Percentiles rank a stretch among this genome's conserved stretches.
These are phyloP conservation scores for Drosophila orena DNA, from an alignment of 1,140 invertebrate species.

Conservation along the genomic window DNA sequence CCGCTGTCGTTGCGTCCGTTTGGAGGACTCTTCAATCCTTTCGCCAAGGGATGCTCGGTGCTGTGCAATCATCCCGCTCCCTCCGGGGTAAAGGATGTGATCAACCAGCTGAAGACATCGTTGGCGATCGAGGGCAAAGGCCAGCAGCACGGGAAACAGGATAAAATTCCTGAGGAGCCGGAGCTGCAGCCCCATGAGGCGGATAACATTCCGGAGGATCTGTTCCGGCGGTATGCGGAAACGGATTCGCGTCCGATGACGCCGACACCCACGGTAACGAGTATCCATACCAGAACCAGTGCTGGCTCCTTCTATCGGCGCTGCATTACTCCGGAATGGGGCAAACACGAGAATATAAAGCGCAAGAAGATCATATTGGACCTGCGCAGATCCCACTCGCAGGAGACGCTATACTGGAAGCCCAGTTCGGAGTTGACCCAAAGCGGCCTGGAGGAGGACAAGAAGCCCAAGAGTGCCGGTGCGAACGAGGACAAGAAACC, in stretches of 20 bases:
- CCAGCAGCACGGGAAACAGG: conserved; percentile 33
- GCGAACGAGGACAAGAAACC: conserved; percentile 75
- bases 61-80: conserved; percentile 93
- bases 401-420: conserved; percentile 84
- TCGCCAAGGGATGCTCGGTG: conserved; percentile 91
- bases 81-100: conserved; percentile 89
- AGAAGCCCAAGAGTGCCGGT: conserved; percentile 72
- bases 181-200: conserved; percentile 59
- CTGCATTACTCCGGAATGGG: conserved; percentile 86
- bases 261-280: conserved; percentile 89
- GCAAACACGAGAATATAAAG: conserved; percentile 81
- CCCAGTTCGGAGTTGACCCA: conserved; percentile 81
- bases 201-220: conserved; percentile 87
- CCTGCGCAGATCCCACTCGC: conserved; percentile 75
- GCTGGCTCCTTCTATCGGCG: conserved; percentile 82
- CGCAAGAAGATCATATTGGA: conserved; percentile 83
- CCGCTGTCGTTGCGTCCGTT: conserved; percentile 88
- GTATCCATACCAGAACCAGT: conserved; percentile 85
- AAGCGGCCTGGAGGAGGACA: conserved; percentile 64
- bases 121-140: conserved; percentile 85
- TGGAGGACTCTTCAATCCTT: conserved; percentile 92
- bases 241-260: conserved; percentile 92
- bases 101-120: conserved; percentile 89
- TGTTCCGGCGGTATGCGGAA: conserved; percentile 90
- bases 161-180: conserved; percentile 31